Evolutionary conservation across 2,888 invertebrate species (phyloP).

Genomic region (Calliphora vomitoria): DNA sequence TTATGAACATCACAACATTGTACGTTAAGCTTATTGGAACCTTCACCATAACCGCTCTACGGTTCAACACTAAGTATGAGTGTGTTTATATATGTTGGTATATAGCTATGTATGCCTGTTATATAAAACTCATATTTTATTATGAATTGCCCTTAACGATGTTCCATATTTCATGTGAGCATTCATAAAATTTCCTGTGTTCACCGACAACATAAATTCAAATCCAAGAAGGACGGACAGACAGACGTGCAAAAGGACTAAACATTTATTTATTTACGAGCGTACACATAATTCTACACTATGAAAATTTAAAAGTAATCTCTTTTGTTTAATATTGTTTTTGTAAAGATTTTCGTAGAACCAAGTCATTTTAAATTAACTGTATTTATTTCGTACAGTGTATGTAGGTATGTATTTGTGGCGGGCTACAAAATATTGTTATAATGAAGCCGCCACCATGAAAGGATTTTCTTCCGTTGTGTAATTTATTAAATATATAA

Average conservation of each 20-base stretch:
- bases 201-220: conserved; percentile 75
- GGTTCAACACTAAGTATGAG: conserved; percentile 57
- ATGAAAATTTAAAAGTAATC: conserved; percentile 19
- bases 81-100: background rate
- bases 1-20: conserved; percentile 63
- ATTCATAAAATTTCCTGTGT: conserved; percentile 82
- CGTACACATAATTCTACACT: conserved; percentile 53
- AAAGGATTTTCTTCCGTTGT: conserved; percentile 73
- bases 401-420: conserved; percentile 38
- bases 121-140: conserved; percentile 80
- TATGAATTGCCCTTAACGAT: conserved; percentile 85
- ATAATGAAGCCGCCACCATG: conserved; percentile 76
- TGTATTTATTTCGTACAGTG: conserved; percentile 50
- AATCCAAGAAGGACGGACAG: conserved; percentile 44
- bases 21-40: conserved; percentile 78
- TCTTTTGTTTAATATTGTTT: conserved; percentile 2
- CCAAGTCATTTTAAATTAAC: conserved; percentile 12
- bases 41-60: conserved; percentile 65
- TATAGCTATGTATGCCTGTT: background rate
- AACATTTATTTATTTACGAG: conserved; percentile 61
- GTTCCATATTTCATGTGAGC: conserved; percentile 84
- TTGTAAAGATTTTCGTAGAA: background rate
- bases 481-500: conserved; percentile 61
- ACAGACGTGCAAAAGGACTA: conserved; percentile 57
- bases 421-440: conserved; percentile 58